Conservation (phyloP, 2,797 vertebrate species). For the Myripristis murdjan region DNA sequence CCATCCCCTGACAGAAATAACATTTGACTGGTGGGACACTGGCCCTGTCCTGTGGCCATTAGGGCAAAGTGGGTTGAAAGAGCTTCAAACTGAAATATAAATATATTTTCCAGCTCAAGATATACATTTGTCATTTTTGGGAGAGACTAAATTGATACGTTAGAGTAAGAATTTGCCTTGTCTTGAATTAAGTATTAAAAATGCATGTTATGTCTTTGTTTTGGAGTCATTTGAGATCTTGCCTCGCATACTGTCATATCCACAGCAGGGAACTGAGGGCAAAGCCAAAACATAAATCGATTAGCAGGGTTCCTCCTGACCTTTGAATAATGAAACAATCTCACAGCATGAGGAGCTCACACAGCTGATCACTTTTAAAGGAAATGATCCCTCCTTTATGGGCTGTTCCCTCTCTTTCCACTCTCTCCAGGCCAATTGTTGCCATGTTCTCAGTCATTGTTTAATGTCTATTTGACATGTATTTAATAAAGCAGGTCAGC, state of each 20-base stretch:
- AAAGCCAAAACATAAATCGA: background rate
- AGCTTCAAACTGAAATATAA: background rate
- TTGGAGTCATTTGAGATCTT: background rate
- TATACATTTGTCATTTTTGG: too few species aligned
- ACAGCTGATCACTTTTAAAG: conserved; percentile 31
- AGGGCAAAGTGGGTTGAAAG: background rate
- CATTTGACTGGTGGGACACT: too few species aligned
- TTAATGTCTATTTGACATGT: too few species aligned
- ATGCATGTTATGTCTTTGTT: too few species aligned
- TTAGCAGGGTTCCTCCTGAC: conserved; percentile 24
- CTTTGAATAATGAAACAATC: conserved; percentile 54
- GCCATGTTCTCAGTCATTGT: background rate
- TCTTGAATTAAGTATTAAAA: too few species aligned
- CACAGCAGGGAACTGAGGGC: background rate
- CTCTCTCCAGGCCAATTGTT: background rate
- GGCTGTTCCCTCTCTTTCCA: background rate
- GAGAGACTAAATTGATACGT: too few species aligned
- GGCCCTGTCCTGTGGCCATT: background rate
- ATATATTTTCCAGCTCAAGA: too few species aligned
- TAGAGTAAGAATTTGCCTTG: too few species aligned
- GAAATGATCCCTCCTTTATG: background rate
- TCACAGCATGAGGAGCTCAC: conserved; percentile 46
- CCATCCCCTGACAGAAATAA: background rate
- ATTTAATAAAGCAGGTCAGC: too few species aligned
- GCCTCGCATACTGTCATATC: background rate